phyloP scores from a whole-genome alignment of 2,113 vertebrate genomes.

The Dryoscopus gambensis region DNA sequence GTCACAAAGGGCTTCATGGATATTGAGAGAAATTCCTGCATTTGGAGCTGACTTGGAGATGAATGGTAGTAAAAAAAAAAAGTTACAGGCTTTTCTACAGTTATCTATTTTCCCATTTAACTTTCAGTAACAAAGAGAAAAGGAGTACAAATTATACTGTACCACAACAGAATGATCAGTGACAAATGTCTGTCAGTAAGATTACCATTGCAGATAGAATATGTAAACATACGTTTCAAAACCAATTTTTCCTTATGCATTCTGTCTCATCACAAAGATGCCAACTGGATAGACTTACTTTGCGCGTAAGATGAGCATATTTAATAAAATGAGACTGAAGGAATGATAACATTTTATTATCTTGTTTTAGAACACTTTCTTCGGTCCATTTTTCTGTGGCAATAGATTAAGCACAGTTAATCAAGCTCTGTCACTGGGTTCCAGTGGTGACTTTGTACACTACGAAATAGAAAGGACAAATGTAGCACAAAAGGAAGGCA shows the following conservation, averaged over 20 bases:
- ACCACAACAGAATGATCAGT: constrained; percentile 4
- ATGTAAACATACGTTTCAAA: background rate
- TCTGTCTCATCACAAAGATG: background rate
- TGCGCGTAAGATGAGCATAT: background rate
- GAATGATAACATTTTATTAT: background rate
- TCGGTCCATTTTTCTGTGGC: background rate
- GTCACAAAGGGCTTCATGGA: background rate
- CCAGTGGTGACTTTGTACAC: background rate
- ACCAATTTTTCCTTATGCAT: background rate
- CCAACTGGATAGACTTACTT: background rate
- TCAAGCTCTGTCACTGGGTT: background rate
- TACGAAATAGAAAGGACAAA: background rate
- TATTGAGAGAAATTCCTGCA: background rate
- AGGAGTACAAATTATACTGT: background rate
- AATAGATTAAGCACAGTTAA: background rate
- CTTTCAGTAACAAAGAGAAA: background rate
- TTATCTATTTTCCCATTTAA: background rate
- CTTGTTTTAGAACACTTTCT: background rate
- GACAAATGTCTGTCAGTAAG: background rate
- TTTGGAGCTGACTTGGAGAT: background rate
- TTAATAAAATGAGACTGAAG: constrained; percentile 5
- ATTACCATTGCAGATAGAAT: background rate
- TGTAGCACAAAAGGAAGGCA: background rate
- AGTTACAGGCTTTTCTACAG: background rate
- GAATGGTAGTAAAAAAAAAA: background rate